Conservation (phyloP, 2,888 invertebrate species). For the Zelleria hepariella region DNA sequence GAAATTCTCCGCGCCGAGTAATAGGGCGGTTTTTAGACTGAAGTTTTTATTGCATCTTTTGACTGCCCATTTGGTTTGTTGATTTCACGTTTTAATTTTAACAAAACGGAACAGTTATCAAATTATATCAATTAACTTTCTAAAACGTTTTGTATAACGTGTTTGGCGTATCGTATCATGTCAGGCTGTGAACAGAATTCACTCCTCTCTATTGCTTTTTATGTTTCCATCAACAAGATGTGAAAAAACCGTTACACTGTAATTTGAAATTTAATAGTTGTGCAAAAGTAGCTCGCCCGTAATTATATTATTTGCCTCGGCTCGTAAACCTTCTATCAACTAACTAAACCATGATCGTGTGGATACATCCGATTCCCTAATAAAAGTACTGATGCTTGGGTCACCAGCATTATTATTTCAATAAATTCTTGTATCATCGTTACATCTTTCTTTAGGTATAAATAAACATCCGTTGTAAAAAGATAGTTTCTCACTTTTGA, state of each 20-base stretch:
- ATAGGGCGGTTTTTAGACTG: not conserved
- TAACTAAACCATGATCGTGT: not conserved
- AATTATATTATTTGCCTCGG: not conserved
- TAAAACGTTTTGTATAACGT: not conserved
- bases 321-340: not conserved
- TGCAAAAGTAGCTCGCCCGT: slow-evolving; percentile 1
- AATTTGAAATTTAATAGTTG: not conserved
- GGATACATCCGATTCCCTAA: not conserved
- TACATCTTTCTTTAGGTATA: not conserved
- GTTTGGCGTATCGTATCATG: not conserved
- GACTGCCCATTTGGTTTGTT: not conserved
- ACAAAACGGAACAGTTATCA: not conserved
- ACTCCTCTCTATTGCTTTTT: not conserved
- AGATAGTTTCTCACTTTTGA: no score
- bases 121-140: slow-evolving; percentile 4
- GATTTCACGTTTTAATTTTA: not conserved
- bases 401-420: not conserved
- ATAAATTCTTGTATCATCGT: not conserved
- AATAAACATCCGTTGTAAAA: no score
- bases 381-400: not conserved
- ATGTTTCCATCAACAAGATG: not conserved
- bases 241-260: slow-evolving; percentile 2
- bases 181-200: not conserved
- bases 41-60: not conserved
- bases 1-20: not conserved